Evolutionary conservation across 2,888 invertebrate genomes (phyloP).

Genomic region (Nematopogon swammerdamellus): DNA sequence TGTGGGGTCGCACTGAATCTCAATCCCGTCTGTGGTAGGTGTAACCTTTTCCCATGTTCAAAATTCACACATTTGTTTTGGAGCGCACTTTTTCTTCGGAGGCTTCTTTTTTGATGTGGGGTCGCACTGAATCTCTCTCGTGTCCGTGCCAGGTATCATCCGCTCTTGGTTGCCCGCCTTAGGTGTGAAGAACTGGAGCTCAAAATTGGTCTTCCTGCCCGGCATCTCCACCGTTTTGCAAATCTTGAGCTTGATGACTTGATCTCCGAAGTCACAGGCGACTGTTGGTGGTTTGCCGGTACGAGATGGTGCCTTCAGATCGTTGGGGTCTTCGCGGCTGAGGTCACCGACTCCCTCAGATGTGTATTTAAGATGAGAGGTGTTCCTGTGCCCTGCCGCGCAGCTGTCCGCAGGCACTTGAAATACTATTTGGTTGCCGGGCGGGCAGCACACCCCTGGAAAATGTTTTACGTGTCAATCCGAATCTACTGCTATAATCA

Average conservation of each 20-base stretch:
- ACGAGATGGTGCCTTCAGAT: neutral
- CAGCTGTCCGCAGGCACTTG: neutral
- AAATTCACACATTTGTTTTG: neutral
- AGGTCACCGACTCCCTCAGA: neutral
- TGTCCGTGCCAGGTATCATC: neutral
- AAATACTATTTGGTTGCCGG: neutral
- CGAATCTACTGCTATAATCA: too few species aligned
- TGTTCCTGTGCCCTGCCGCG: neutral
- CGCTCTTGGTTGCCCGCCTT: neutral
- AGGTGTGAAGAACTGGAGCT: neutral
- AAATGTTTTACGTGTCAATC: too few species aligned
- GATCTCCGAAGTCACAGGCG: neutral
- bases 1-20: neutral
- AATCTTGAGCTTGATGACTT: neutral
- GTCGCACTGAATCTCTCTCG: neutral
- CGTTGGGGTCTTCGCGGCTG: neutral
- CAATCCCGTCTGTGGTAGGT: neutral
- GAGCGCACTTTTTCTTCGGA: neutral
- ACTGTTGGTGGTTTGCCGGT: neutral
- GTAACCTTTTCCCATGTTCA: neutral
- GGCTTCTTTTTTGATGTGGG: neutral
- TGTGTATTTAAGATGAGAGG: neutral
- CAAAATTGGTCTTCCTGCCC: neutral
- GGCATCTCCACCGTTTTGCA: neutral
- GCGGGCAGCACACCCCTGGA: neutral